phyloP scores from a whole-genome alignment of 2,113 vertebrate species.

The Mobula birostris region DNA sequence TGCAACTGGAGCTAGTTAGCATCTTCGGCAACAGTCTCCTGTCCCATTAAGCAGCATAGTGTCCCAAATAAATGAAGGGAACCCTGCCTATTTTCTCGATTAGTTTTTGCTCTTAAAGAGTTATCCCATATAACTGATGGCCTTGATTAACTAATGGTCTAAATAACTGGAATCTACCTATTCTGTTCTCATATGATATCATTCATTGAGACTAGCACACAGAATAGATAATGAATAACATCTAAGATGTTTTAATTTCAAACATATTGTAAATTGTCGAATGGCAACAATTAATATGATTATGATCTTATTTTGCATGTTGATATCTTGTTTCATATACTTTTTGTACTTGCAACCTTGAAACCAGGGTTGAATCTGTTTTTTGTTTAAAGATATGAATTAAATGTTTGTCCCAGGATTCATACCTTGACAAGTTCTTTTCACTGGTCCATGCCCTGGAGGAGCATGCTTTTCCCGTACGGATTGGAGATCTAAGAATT shows the following conservation, averaged over 20 bases:
- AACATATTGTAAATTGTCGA: background rate
- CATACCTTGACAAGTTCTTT: constrained; percentile 96
- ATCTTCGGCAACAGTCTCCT: no score
- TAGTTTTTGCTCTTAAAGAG: no score
- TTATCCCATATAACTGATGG: no score
- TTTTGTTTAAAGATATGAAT: background rate
- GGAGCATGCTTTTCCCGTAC: constrained; percentile 95
- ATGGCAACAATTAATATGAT: no score
- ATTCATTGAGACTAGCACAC: background rate
- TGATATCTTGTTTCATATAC: background rate
- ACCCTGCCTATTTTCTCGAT: no score
- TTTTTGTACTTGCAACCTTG: background rate
- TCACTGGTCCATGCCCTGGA: constrained; percentile 94
- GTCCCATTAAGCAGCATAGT: no score
- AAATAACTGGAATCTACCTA: no score
- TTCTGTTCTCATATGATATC: background rate
- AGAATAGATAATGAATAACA: background rate
- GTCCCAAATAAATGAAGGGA: no score
- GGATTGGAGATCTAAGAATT: constrained; percentile 94
- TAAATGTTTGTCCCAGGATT: constrained; percentile 64
- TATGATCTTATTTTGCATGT: background rate
- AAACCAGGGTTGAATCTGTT: background rate
- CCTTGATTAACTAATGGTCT: no score
- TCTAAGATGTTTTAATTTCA: background rate
- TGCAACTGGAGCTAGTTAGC: no score